Evolutionary conservation across 2,113 vertebrate genomes (phyloP), one percentile per base, ranked within the genome.

Genomic region (Hydrolagus affinis): DNA sequence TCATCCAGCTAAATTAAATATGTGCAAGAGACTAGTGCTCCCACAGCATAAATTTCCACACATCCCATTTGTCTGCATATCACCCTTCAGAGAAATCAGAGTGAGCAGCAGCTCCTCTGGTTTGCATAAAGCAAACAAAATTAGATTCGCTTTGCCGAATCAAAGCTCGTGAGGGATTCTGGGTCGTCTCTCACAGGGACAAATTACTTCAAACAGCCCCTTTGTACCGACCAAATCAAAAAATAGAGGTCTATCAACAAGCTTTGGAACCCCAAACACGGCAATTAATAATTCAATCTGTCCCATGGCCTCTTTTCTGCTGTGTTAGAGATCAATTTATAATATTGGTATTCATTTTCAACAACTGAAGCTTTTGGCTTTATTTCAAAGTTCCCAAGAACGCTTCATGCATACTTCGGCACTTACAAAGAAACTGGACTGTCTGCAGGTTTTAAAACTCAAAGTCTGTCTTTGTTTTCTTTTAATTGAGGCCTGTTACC

Each of bases 41-140:
- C 94, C 95, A 95, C 94, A 94, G 94, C 93, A 95, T 94, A 93
- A 94, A 92, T 94, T 94, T 94, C 93, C 94, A 93, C 92, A 93
- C 92, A 94, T 95, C 95, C 96, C 95, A 97, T 98, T 97, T 96
- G 96, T 92, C 91, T 70, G 94, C 93, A 92, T 95, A 95, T 95
- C 95, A 95, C 91, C 96, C 96, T 96, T 95, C 96, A 95, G 96
- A 96, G 95, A 96, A 98, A 96, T 96, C 95, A 96, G 94, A 96
- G 95, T 96, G 95, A 96, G 94, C 94, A 94, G 95, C 93, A 95
- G 95, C 95, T 95, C 94, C 92, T 94, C 94, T 96, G 95, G 96
- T 98, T 98, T 99, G 96, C 96, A 98, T 98, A 99, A 98, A 98
- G 96, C 96, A 98, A 98, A 99, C 96, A 98, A 98, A 98, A 98